A percentile compares a stretch with the other conserved stretches of the same genome.
phyloP scores from a whole-genome alignment of 2,797 vertebrate species.

The Rhinella marina region DNA sequence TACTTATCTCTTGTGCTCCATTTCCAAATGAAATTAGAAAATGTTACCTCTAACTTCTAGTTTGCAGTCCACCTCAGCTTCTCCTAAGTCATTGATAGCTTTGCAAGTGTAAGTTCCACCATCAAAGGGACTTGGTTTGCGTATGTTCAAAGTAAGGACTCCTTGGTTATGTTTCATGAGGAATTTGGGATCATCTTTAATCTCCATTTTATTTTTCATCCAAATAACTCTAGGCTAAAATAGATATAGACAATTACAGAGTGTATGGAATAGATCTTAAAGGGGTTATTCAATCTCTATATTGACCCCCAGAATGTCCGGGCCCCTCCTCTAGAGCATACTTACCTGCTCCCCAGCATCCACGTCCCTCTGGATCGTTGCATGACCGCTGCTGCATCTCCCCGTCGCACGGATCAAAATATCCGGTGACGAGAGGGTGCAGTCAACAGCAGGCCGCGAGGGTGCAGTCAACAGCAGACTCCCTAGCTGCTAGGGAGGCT shows the following conservation, averaged over 20 bases:
- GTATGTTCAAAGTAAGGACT: constrained; percentile 87
- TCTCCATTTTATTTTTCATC: constrained; percentile 90
- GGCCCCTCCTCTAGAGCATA: no score
- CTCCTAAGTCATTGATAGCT: constrained; percentile 78
- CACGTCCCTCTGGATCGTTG: no score
- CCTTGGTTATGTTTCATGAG: constrained; percentile 88
- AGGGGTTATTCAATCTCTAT: no score
- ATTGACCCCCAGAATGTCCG: no score
- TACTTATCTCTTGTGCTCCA: no score
- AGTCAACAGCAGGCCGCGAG: no score
- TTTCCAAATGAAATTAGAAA: neutral
- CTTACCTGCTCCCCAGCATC: no score
- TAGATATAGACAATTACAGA: neutral
- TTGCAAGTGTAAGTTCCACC: constrained; percentile 70
- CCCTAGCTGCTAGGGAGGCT: no score
- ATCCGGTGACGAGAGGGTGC: no score
- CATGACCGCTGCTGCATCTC: no score
- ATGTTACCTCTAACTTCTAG: constrained; percentile 84
- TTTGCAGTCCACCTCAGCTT: constrained; percentile 84
- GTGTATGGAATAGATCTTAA: neutral
- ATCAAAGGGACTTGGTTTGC: constrained; percentile 72
- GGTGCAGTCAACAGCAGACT: no score
- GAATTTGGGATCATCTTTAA: constrained; percentile 85
- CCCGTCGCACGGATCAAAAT: no score
- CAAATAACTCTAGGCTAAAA: constrained; percentile 85